Base-by-base conservation (phyloP, 2,888 invertebrate species). In the Chirona hameri region DNA sequence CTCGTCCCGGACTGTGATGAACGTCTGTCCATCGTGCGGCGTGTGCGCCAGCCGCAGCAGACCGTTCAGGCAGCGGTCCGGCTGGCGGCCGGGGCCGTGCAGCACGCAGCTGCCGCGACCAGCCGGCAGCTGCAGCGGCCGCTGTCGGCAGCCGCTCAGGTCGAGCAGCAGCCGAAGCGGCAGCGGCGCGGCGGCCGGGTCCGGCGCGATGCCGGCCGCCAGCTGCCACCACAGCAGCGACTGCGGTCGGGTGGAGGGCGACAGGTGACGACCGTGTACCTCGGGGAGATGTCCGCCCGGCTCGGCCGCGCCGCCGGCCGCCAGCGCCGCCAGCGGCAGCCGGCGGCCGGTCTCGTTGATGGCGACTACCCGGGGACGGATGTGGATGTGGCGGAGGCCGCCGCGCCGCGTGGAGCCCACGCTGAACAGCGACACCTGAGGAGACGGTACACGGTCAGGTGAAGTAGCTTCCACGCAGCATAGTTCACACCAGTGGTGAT, bases 391-490 rank as follows among this genome's bases (percentile, higher is more conserved):
- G 85, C 92, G 90, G 86, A 93, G 93, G 46, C 92, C 91, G 84
- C 93, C 91, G 82, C 91, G 89, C 86, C 92, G 90, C 85, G 90
- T 91, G 83, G 93, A 93, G 84, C 89, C 90, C 83, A 95, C 89
- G 5, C 91, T 92, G 76, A 94, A 84, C 83, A 87, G 76, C 7
- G 76, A 39, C 39, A 46, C 21, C 76, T 76, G 76, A 9, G 15
- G 52, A 18, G 18, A 52, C 60, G n/a, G n/a, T 60, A 3, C n/a
- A n/a, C n/a, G 9, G n/a, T 24, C 60, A 24, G n/a, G n/a, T n/a
- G n/a, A n/a, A n/a, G n/a, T n/a, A n/a, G n/a, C n/a, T n/a, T n/a
- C n/a, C n/a, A n/a, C n/a, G n/a, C n/a, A n/a, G n/a, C n/a, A n/a
- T n/a, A n/a, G n/a, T n/a, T n/a, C n/a, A n/a, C n/a, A n/a, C n/a